These are phyloP conservation scores for Leuciscus waleckii DNA, from an alignment of 2,797 vertebrate genomes.

Conservation along the genomic window DNA sequence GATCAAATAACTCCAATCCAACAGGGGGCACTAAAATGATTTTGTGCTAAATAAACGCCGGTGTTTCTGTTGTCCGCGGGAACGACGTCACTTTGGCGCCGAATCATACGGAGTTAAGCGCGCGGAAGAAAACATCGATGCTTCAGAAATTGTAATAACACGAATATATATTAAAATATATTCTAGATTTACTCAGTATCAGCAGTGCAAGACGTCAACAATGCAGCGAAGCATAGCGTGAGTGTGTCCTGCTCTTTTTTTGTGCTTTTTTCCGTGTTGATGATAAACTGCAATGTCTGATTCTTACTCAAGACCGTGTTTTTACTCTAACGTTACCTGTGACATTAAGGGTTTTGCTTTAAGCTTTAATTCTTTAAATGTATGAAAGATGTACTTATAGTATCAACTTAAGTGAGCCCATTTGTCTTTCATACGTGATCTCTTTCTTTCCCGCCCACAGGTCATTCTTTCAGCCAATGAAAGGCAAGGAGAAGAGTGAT, in stretches of 20 bases:
- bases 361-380: not conserved
- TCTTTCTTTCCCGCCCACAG: conserved; percentile 57
- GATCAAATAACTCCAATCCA: conserved; percentile 12
- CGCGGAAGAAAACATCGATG: conserved; percentile 50
- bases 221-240: conserved; percentile 85
- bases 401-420: not conserved
- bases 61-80: not conserved
- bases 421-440: not conserved
- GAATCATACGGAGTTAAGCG: conserved; percentile 63
- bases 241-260: conserved; percentile 59
- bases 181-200: not conserved
- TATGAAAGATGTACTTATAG: not conserved
- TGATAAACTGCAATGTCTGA: not conserved
- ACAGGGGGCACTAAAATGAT: not conserved
- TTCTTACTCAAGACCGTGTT: not conserved
- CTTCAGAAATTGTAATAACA: not conserved
- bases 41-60: too few relatives aligned
- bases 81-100: conserved; percentile 74
- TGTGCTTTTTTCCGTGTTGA: not conserved
- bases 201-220: conserved; percentile 21
- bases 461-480: conserved; percentile 80
- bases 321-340: not conserved
- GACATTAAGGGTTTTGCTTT: not conserved
- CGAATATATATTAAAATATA: not conserved
- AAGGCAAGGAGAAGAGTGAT: conserved; percentile 70